These are phyloP conservation scores for Tautogolabrus adspersus DNA, from an alignment of 2,113 vertebrate genomes.

Conservation along the genomic window DNA sequence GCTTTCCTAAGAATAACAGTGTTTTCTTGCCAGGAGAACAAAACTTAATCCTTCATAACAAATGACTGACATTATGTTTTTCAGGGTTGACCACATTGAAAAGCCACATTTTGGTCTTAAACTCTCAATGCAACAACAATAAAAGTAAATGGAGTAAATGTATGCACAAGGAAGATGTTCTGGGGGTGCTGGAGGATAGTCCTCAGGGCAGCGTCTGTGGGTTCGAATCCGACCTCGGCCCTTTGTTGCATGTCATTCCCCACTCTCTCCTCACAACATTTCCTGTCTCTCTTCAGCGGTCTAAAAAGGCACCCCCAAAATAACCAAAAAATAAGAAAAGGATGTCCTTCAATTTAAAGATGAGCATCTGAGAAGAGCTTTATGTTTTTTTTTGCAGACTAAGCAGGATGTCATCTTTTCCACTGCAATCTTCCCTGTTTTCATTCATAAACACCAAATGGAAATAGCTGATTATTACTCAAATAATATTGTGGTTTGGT, in stretches of 20 bases:
- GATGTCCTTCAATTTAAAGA: background rate
- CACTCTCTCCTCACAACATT: too few relatives aligned
- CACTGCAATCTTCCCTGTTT: background rate
- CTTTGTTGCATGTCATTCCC: too few relatives aligned
- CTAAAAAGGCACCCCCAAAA: too few relatives aligned
- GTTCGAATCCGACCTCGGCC: too few relatives aligned
- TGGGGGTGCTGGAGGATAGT: too few relatives aligned
- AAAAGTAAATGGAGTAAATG: background rate
- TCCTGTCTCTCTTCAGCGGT: too few relatives aligned
- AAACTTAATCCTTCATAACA: background rate
- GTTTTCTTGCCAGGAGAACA: slow-evolving; percentile 31
- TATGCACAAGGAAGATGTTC: background rate
- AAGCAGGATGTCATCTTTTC: background rate
- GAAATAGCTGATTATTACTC: slow-evolving; percentile 1
- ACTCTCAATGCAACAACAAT: background rate
- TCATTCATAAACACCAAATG: background rate
- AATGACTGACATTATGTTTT: background rate
- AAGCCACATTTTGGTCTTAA: background rate
- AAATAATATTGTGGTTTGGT: background rate
- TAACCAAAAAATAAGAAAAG: too few relatives aligned
- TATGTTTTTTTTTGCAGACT: slow-evolving; percentile 6
- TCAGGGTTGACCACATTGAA: background rate
- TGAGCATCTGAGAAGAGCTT: slow-evolving; percentile 36
- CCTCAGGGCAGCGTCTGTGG: too few relatives aligned
- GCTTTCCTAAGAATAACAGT: background rate